phyloP scores from a whole-genome alignment of 1,140 invertebrate species.

The Platorchestia sp. region DNA sequence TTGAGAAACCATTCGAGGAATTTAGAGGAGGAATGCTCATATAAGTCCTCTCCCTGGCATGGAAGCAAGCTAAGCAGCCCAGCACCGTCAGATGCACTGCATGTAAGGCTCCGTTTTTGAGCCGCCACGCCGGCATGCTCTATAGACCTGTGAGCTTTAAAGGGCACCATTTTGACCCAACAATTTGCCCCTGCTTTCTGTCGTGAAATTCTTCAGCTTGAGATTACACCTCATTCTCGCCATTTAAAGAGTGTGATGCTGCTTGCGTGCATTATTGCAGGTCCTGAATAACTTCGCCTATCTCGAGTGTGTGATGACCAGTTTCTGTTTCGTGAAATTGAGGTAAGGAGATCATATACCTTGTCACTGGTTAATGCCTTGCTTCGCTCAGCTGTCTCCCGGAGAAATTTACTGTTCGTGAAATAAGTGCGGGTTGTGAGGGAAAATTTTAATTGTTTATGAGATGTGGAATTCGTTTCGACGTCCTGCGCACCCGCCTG shows the following conservation, averaged over 20 bases:
- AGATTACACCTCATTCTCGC: background rate
- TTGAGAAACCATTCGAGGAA: background rate
- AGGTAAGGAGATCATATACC: background rate
- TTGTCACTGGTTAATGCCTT: background rate
- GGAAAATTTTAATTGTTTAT: background rate
- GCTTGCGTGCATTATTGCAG: background rate
- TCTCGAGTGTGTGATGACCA: background rate
- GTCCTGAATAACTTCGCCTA: background rate
- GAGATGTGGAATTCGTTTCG: background rate
- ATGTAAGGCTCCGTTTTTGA: background rate
- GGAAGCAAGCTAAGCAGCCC: background rate
- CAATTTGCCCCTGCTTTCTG: background rate
- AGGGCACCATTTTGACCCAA: background rate
- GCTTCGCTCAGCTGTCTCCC: background rate
- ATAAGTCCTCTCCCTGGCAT: background rate
- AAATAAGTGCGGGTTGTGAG: background rate
- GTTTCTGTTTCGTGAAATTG: background rate
- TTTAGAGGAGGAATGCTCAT: background rate
- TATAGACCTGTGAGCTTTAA: conserved; percentile 24
- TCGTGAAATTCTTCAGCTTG: background rate
- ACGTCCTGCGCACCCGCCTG: background rate
- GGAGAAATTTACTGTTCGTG: background rate
- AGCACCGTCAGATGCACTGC: background rate
- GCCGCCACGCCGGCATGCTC: background rate
- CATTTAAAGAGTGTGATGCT: background rate